Base-by-base conservation (phyloP, 2,888 invertebrate genomes). In the Phragmatobia fuliginosa region DNA sequence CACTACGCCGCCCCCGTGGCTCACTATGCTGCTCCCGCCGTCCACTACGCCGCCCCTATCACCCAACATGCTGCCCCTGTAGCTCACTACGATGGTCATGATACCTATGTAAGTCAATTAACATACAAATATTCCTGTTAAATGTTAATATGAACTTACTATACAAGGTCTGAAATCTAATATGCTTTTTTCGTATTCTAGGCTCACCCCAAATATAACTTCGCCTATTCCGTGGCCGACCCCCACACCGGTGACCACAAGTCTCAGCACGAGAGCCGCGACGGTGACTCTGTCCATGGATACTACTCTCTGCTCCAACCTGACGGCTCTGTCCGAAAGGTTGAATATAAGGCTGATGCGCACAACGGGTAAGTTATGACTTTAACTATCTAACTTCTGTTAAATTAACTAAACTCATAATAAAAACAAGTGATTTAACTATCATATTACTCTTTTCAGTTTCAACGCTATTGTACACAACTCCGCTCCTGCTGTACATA, bases 161-260 rank as follows among this genome's bases (percentile, higher is more conserved):
- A 56, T 28, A 14, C 56, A 0, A 28, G 28, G 28, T 5, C 14
- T 25, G 11, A 28, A 14, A 14, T 11, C 11, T 41, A 28, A 60
- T 28, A 38, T 8, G 28, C 21, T 10, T 33, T 28, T 56, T 3
- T 18, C 96, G n/a, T 32, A 65, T 78, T 79, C 11, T 80, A 92
- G 92, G 86, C 91, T 67, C 88, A 92, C 80, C 92, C 93, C 68
- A 91, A 90, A 87, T 92, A 92, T 85, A 90, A 93, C 86, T 95
- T 90, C 86, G 90, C 92, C n/a, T 96, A 96, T 89, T 95, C 95
- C 76, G 96, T 96, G 72, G 87, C 94, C 45, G 96, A 96, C 88
- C 93, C 93, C 28, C 96, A 96, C 84, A 96, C 96, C 78, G 96
- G 96, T 49, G 96, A 96, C 90, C 94, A 95, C 88, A 96, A 96